phyloP scores from a whole-genome alignment of 2,888 invertebrate genomes.

The Drosophila planitibia region DNA sequence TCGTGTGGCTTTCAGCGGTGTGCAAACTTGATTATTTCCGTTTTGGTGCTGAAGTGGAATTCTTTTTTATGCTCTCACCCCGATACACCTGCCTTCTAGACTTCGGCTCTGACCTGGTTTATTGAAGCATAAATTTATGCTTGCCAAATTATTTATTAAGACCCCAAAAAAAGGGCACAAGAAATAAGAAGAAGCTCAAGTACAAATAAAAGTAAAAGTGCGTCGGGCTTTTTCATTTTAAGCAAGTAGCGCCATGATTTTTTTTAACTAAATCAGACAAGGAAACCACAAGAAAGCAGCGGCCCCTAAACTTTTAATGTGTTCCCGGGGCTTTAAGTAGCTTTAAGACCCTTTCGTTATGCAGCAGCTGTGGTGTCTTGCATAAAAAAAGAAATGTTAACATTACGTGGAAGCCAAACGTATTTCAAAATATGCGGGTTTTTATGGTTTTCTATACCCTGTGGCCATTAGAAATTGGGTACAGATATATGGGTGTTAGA shows the following conservation, averaged over 20 bases:
- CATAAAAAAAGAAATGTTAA: slow-evolving; percentile 5
- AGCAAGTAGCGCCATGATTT: slow-evolving; percentile 38
- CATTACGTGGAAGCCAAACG: slow-evolving; percentile 25
- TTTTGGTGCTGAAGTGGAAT: slow-evolving; percentile 33
- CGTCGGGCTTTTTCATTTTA: slow-evolving; percentile 47
- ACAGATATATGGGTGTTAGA: not conserved
- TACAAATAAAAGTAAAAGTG: slow-evolving; percentile 55
- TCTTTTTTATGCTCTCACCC: slow-evolving; percentile 14
- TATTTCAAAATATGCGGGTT: slow-evolving; percentile 21
- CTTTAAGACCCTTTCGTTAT: slow-evolving; percentile 50
- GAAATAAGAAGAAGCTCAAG: slow-evolving; percentile 31
- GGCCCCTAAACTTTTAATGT: slow-evolving; percentile 35
- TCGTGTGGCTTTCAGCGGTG: slow-evolving; percentile 70
- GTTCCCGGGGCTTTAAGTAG: slow-evolving; percentile 44
- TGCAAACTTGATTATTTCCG: slow-evolving; percentile 75
- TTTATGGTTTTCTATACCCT: slow-evolving; percentile 61
- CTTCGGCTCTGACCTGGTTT: slow-evolving; percentile 52
- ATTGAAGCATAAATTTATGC: slow-evolving; percentile 77
- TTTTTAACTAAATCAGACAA: slow-evolving; percentile 17
- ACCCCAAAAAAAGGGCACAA: slow-evolving; percentile 51
- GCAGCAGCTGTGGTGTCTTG: slow-evolving; percentile 34
- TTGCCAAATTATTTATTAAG: slow-evolving; percentile 77
- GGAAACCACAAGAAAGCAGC: slow-evolving; percentile 53
- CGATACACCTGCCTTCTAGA: slow-evolving; percentile 22
- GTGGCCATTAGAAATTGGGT: not conserved